These are phyloP conservation scores for Bradynema listronoti DNA, from an alignment of 1,140 invertebrate genomes.

Conservation along the genomic window DNA sequence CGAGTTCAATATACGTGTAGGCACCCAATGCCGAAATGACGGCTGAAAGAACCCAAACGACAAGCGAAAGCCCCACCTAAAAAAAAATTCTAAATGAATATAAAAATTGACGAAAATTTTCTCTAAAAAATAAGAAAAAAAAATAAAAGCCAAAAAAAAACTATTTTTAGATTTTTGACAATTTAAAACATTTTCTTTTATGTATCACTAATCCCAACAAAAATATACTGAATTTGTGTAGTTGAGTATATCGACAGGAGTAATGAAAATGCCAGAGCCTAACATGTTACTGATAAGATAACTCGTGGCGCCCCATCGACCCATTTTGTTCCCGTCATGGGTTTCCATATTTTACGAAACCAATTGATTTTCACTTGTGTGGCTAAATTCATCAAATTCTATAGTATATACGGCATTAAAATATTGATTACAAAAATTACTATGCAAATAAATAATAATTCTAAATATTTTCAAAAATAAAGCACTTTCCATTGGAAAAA, in stretches of 20 bases:
- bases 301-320: constrained; percentile 19
- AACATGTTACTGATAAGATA: constrained; percentile 31
- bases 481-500: too few species aligned
- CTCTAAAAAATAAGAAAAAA: neutral
- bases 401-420: too few species aligned
- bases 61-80: constrained; percentile 45
- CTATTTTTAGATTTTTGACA: neutral
- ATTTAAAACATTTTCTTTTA: constrained; percentile 1
- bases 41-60: constrained; percentile 41
- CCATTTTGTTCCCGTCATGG: constrained; percentile 19
- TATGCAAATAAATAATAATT: constrained; percentile 2
- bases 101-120: neutral
- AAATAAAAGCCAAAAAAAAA: neutral
- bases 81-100: constrained; percentile 7
- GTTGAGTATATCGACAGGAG: constrained; percentile 20
- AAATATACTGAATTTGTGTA: constrained; percentile 22
- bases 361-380: too few species aligned
- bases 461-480: neutral
- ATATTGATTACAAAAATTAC: too few species aligned
- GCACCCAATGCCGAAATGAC: constrained; percentile 41
- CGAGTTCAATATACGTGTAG: constrained; percentile 58
- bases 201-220: neutral
- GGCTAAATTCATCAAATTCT: too few species aligned
- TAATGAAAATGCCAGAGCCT: constrained; percentile 33
- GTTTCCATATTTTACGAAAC: too few species aligned